Evolutionary conservation across 2,888 invertebrate genomes (phyloP).

Genomic region (Tanypteryx hageni): DNA sequence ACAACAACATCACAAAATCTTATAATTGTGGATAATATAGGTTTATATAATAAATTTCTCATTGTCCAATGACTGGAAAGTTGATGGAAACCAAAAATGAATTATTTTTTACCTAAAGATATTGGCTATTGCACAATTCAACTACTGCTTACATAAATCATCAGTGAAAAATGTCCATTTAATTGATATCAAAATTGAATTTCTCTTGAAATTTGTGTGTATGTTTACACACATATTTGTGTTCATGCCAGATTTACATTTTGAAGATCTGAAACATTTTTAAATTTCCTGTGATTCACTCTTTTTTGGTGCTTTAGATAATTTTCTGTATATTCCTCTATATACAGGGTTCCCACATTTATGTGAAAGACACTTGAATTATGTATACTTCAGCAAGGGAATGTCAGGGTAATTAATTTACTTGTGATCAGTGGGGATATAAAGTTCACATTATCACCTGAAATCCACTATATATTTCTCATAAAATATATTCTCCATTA

Average conservation of each 20-base stretch:
- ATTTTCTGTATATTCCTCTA: neutral
- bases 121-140: neutral
- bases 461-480: neutral
- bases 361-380: neutral
- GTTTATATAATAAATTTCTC: neutral
- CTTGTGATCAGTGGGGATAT: neutral
- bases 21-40: slow-evolving; percentile 5
- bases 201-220: neutral
- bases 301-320: neutral
- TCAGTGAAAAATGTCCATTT: neutral
- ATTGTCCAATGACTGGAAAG: neutral
- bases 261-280: neutral
- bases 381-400: neutral
- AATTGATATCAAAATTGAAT: neutral
- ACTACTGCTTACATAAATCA: neutral
- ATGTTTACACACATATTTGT: neutral
- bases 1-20: neutral
- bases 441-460: neutral
- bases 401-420: neutral
- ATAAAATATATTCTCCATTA: neutral
- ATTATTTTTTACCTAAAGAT: neutral
- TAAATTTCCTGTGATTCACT: neutral
- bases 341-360: slow-evolving; percentile 6
- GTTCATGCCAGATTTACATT: neutral
- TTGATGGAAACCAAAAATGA: neutral